phyloP scores from a whole-genome alignment of 2,113 vertebrate species.

The Chiloscyllium plagiosum region DNA sequence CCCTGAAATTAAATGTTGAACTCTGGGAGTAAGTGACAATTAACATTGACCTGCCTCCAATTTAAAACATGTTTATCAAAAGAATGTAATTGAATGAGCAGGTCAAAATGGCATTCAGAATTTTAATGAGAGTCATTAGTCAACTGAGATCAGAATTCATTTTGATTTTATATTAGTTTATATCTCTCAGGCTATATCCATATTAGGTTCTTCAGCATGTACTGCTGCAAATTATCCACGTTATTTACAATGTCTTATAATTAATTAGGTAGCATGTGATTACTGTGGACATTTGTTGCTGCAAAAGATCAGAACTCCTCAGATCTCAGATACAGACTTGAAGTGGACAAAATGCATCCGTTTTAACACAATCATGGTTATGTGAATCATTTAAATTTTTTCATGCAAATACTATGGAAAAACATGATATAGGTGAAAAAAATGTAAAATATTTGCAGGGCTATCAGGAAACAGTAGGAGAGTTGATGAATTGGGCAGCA shows the following conservation, averaged over 20 bases:
- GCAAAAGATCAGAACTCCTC: not conserved
- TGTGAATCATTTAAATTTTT: not conserved
- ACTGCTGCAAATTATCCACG: too few relatives aligned
- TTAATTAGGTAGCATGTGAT: not conserved
- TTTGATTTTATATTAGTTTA: not conserved
- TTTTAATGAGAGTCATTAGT: not conserved
- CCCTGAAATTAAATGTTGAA: slow-evolving; percentile 8
- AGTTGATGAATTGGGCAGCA: not conserved
- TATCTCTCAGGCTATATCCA: not conserved
- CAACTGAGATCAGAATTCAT: slow-evolving; percentile 10
- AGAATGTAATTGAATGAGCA: not conserved
- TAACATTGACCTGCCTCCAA: not conserved
- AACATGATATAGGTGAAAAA: not conserved
- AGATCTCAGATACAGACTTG: not conserved
- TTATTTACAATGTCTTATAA: not conserved
- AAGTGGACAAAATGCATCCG: not conserved
- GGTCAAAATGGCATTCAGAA: not conserved
- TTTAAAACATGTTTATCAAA: not conserved
- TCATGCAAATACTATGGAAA: not conserved
- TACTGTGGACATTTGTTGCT: not conserved
- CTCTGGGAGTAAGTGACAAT: not conserved
- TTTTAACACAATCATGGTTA: not conserved
- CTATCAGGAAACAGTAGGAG: not conserved
- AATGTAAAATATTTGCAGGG: not conserved
- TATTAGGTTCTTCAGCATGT: not conserved